Evolutionary conservation across 2,797 vertebrate species (phyloP), one percentile per base, ranked within the genome.

Genomic region (Rhyacichthys aspro): DNA sequence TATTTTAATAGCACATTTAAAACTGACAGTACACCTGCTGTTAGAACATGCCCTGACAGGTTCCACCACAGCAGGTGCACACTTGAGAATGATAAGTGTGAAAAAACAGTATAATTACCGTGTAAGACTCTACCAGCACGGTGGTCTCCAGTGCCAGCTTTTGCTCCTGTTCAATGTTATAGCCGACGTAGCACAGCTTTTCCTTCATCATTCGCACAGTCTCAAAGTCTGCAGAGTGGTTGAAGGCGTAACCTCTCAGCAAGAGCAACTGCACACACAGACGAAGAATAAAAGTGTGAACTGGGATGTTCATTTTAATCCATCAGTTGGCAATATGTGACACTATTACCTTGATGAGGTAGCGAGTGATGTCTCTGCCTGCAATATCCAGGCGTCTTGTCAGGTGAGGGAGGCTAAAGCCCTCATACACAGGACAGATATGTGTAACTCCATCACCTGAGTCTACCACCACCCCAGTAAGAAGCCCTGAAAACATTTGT

Each of bases 171-270:
- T 94, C 93, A 8, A 94, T 93, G 89, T 94, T 94, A 89, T 94
- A 94, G 54, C 93, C 93, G 5, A 94, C 93, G 28, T 93, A 94
- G 73, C 93, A 94, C 38, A 94, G 82, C 49, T 92, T 90, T 86
- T 94, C 93, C 86, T 94, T 94, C 89, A 94, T 87, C 91, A 94
- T 93, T 32, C 93, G 86, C 58, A 94, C 93, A 0, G 93, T 94
- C 86, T 94, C 93, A n/a, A 94, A 94, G 90, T 94, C 93, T 2
- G 93, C 93, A 0, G 93, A 91, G 86, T 94, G 93, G 84, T 94
- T 94, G 82, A 94, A 94, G 75, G 92, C 93, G 7, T 94, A 94
- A 28, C 93, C 93, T 23, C 93, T 89, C 79, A 94, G 60, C 72
- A 94, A 54, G 85, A 94, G 59, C 70, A 94, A 79, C 93, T 94